Evolutionary conservation across 2,113 vertebrate genomes (phyloP).

Genomic region (Astur gentilis): DNA sequence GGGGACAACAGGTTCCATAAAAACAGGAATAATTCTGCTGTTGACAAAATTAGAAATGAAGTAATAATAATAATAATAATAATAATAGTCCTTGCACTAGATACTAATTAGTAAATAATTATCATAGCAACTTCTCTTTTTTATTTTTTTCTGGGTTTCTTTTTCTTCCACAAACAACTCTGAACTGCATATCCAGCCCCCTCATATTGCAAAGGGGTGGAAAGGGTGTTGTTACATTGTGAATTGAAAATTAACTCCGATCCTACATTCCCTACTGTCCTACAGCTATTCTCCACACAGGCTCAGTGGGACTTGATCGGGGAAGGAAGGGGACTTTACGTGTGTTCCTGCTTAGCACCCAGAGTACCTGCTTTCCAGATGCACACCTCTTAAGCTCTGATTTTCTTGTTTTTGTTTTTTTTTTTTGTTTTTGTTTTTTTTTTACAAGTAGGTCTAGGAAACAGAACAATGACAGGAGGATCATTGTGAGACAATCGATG

Average conservation of each 20-base stretch:
- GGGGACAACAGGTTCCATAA: conserved; percentile 2
- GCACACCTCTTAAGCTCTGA: conserved; percentile 21
- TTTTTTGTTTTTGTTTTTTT: not conserved
- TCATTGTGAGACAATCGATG: conserved; percentile 54
- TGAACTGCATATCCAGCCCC: conserved; percentile 28
- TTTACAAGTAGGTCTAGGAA: conserved; percentile 65
- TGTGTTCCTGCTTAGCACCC: conserved; percentile 57
- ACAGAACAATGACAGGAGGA: conserved; percentile 63
- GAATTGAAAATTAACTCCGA: not conserved
- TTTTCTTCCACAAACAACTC: not conserved
- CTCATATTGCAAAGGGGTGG: not conserved
- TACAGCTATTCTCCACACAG: not conserved
- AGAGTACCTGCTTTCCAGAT: conserved; percentile 65
- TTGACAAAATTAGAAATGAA: conserved; percentile 62
- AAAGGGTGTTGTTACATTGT: not conserved
- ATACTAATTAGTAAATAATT: conserved; percentile 59
- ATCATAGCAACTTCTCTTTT: conserved; percentile 31
- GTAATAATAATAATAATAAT: not conserved
- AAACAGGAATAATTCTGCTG: conserved; percentile 26
- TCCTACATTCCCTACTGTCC: conserved; percentile 9
- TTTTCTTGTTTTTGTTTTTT: not conserved
- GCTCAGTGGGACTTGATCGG: not conserved
- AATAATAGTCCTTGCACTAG: conserved; percentile 56
- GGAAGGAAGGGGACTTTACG: not conserved
- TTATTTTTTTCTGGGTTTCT: not conserved